These are phyloP conservation scores for Panagrolaimus sp. DNA, from an alignment of 1,140 invertebrate species.

Conservation along the genomic window DNA sequence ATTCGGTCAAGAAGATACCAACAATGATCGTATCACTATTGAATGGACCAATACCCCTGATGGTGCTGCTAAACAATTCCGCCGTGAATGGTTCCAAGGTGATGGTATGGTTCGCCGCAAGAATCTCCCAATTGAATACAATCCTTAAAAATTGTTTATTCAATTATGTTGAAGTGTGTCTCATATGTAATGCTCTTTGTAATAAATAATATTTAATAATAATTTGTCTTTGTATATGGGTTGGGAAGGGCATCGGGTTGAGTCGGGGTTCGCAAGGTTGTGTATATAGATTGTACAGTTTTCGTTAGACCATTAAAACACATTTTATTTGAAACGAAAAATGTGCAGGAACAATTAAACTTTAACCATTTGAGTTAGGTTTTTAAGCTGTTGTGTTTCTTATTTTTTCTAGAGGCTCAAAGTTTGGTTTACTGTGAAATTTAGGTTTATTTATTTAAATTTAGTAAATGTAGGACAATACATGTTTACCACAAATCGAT, in stretches of 20 bases:
- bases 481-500: too few species aligned
- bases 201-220: too few species aligned
- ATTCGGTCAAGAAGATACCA: slow-evolving; percentile 39
- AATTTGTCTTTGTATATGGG: too few species aligned
- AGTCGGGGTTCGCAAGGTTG: too few species aligned
- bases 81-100: slow-evolving; percentile 47
- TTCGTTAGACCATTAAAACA: too few species aligned
- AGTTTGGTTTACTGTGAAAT: not conserved
- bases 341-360: too few species aligned
- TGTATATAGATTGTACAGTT: too few species aligned
- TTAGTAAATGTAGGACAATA: not conserved
- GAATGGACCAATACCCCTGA: slow-evolving; percentile 49
- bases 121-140: slow-evolving; percentile 49
- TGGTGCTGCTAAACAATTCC: slow-evolving; percentile 40
- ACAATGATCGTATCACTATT: slow-evolving; percentile 47
- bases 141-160: slow-evolving; percentile 22
- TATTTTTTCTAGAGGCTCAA: too few species aligned
- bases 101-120: slow-evolving; percentile 47
- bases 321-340: too few species aligned
- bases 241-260: too few species aligned
- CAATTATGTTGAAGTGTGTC: not conserved
- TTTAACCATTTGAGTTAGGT: too few species aligned
- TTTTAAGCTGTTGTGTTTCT: too few species aligned
- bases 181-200: not conserved
- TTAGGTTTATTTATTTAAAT: not conserved